phyloP scores from a whole-genome alignment of 2,797 vertebrate species.

The Saguinus oedipus region DNA sequence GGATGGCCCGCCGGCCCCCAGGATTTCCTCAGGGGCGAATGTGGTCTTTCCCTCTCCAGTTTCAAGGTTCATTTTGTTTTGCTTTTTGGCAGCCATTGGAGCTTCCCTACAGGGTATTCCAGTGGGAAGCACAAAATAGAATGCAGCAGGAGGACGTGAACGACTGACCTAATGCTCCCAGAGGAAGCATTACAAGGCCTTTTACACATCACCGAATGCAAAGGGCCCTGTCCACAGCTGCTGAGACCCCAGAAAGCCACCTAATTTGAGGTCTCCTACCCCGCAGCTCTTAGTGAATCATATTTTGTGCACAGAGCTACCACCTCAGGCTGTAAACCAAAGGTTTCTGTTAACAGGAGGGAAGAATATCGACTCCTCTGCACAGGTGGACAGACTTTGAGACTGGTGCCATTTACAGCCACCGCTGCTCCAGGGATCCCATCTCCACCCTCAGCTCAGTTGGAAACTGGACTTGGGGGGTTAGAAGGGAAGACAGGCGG shows the following conservation, averaged over 20 bases:
- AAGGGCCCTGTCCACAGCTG: not conserved
- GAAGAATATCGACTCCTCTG: fast-evolving
- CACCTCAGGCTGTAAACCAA: fast-evolving
- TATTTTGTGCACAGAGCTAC: not conserved
- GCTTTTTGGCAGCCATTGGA: no score
- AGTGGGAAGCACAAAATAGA: not conserved
- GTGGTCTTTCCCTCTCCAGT: not conserved
- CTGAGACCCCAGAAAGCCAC: not conserved
- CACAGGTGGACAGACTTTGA: fast-evolving
- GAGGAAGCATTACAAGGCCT: not conserved
- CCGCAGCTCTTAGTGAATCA: not conserved
- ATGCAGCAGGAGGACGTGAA: no score
- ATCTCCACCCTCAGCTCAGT: not conserved
- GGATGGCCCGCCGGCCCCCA: not conserved
- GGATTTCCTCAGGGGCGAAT: not conserved
- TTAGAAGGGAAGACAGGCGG: fast-evolving
- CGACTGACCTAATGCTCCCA: not conserved
- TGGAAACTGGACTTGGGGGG: no score
- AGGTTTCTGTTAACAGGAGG: not conserved
- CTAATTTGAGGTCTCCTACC: not conserved
- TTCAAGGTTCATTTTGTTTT: no score
- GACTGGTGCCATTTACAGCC: fast-evolving
- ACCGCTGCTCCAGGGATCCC: not conserved
- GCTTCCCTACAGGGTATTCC: not conserved
- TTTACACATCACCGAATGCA: not conserved